phyloP scores from a whole-genome alignment of 1,140 invertebrate genomes.

The Drosophila bocqueti region DNA sequence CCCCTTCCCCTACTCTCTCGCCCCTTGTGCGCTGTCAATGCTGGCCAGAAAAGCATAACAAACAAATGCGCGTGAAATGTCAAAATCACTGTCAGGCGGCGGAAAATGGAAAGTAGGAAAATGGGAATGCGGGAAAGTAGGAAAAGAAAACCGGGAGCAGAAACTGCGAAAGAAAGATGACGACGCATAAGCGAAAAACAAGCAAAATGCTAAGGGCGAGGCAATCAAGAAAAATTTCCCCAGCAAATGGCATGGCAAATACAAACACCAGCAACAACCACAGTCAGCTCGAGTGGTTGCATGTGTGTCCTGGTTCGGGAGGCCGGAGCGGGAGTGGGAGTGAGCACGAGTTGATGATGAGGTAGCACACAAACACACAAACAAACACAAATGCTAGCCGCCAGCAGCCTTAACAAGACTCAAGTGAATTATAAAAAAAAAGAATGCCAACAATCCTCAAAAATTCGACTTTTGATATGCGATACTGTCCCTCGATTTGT shows the following conservation, averaged over 20 bases:
- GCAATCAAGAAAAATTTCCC: constrained; percentile 77
- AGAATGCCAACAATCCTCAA: constrained; percentile 1
- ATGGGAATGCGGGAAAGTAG: constrained; percentile 1
- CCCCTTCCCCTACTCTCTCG: background rate
- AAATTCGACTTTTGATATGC: constrained; percentile 32
- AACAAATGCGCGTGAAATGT: constrained; percentile 80
- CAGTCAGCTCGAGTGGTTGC: constrained; percentile 62
- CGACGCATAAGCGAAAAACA: constrained; percentile 72
- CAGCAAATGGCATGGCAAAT: constrained; percentile 76
- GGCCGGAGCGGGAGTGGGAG: background rate
- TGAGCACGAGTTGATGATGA: constrained; percentile 37
- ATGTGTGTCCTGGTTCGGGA: constrained; percentile 23
- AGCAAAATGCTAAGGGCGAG: constrained; percentile 69
- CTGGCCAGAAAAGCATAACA: constrained; percentile 60
- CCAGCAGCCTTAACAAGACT: constrained; percentile 51
- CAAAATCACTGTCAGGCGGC: constrained; percentile 72
- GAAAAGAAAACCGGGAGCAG: constrained; percentile 21
- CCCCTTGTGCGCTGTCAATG: constrained; percentile 10
- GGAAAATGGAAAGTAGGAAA: constrained; percentile 2
- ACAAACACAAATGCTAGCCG: constrained; percentile 33
- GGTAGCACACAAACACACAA: constrained; percentile 41
- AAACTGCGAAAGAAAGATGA: constrained; percentile 65
- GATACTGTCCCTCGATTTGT: constrained; percentile 19
- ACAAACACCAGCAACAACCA: constrained; percentile 47
- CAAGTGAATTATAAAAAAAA: constrained; percentile 59